phyloP scores from a whole-genome alignment of 2,888 invertebrate genomes.

The Cotesia congregata region DNA sequence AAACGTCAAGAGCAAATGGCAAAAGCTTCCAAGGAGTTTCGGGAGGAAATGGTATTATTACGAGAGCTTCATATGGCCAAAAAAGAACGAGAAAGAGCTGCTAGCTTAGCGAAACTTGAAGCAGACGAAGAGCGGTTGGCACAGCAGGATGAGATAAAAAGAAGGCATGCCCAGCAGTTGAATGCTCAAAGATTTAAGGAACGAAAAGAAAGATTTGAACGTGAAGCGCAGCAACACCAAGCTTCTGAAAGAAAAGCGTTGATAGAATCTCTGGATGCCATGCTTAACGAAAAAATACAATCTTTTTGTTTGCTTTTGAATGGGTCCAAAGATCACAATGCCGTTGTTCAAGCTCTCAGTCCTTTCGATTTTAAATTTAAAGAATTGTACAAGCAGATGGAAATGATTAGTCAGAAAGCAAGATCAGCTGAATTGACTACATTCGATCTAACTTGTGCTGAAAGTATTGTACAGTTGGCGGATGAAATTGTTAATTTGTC shows the following conservation, averaged over 20 bases:
- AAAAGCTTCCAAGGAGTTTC: constrained; percentile 62
- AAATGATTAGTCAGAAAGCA: constrained; percentile 59
- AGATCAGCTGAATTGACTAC: constrained; percentile 53
- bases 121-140: constrained; percentile 73
- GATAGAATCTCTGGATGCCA: constrained; percentile 44
- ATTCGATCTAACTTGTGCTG: constrained; percentile 52
- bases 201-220: constrained; percentile 54
- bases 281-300: constrained; percentile 54
- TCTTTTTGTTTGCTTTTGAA: constrained; percentile 54
- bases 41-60: constrained; percentile 60
- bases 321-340: constrained; percentile 57
- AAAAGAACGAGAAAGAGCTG: constrained; percentile 61
- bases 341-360: constrained; percentile 51
- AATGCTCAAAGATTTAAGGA: constrained; percentile 55
- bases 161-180: constrained; percentile 65
- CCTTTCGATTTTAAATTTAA: constrained; percentile 58
- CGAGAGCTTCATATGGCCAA: constrained; percentile 54
- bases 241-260: constrained; percentile 71
- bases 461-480: constrained; percentile 48
- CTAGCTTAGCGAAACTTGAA: constrained; percentile 71
- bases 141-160: constrained; percentile 72
- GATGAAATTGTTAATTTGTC: constrained; percentile 55
- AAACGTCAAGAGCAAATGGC: constrained; percentile 65
- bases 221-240: constrained; percentile 60
- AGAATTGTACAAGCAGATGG: constrained; percentile 64